phyloP scores from a whole-genome alignment of 2,797 vertebrate species.

The Aselliscus stoliczkanus region DNA sequence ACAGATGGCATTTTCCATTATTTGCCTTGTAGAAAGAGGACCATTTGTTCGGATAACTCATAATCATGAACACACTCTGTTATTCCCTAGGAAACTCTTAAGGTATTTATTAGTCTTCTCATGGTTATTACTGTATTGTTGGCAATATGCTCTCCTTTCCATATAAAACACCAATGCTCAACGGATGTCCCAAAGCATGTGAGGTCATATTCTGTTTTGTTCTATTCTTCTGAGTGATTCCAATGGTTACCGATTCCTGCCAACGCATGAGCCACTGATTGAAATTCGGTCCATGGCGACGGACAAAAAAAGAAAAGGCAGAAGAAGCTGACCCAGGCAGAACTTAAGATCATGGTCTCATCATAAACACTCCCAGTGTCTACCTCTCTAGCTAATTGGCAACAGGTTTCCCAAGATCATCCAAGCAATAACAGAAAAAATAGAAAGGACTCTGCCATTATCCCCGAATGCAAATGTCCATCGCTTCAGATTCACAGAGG shows the following conservation, averaged over 20 bases:
- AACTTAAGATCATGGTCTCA: not conserved
- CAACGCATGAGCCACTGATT: fast-evolving
- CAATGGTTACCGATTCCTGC: fast-evolving
- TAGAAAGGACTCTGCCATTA: fast-evolving
- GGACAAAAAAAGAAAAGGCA: no score
- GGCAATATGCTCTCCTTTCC: not conserved
- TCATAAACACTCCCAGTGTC: fast-evolving
- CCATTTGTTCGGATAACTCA: not conserved
- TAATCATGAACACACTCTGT: not conserved
- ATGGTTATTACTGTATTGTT: fast-evolving
- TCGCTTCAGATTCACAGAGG: not conserved
- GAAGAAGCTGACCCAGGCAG: fast-evolving
- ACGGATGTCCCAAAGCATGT: fast-evolving
- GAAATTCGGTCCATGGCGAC: fast-evolving
- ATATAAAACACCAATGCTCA: fast-evolving
- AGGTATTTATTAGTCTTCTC: fast-evolving
- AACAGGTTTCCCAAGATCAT: not conserved
- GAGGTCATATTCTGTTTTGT: no score
- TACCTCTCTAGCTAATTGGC: not conserved
- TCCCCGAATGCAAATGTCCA: fast-evolving
- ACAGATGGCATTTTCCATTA: no score
- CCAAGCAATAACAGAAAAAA: not conserved
- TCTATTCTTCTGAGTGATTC: no score
- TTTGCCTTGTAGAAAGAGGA: no score
- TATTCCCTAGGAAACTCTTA: not conserved